Evolutionary conservation across 2,888 invertebrate genomes (phyloP), one percentile per base, ranked within the genome.

Genomic region (Matsumyia berberina): DNA sequence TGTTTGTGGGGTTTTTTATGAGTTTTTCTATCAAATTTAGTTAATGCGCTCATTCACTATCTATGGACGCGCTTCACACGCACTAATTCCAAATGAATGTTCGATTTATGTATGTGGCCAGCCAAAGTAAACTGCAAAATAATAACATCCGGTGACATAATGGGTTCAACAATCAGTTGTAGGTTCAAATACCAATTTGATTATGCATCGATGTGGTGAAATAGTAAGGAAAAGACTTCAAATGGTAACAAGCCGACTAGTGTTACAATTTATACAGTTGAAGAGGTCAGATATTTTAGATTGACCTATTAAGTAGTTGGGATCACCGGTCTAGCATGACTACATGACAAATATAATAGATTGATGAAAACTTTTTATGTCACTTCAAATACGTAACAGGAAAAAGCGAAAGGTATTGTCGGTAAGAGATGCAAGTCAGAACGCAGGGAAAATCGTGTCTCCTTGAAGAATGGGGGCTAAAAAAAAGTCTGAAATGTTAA

Each of bases 61-160:
- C 60, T 42, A 24, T 39, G 29, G 15, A 42, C 12, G 42, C 29
- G 39, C 42, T 60, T 60, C 9, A 42, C 42, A 60, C 42, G 42
- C 60, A 60, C 60, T 60, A 44, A 60, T 44, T 60, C 44, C 31
- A 44, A 11, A 42, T 24, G 24, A 15, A 42, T 60, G 39, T n/a
- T 42, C 44, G 42, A 60, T 60, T 53, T 53, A 53, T 53, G 15
- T n/a, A n/a, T 8, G 15, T 53, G 53, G 29, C 8, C 53, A 3
- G 9, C 2, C 31, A 31, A 12, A 29, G 5, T 31, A 24, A 24
- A 44, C 39, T 60, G 60, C 60, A 44, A 60, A 60, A 60, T 60
- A 31, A 9, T 31, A 60, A 39, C 31, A 31, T 60, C 60, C 60
- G 60, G 44, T 31, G 60, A 31, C 11, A 31, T 44, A 60, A 44